phyloP scores from a whole-genome alignment of 2,888 invertebrate genomes.

The Philereme vetulata region DNA sequence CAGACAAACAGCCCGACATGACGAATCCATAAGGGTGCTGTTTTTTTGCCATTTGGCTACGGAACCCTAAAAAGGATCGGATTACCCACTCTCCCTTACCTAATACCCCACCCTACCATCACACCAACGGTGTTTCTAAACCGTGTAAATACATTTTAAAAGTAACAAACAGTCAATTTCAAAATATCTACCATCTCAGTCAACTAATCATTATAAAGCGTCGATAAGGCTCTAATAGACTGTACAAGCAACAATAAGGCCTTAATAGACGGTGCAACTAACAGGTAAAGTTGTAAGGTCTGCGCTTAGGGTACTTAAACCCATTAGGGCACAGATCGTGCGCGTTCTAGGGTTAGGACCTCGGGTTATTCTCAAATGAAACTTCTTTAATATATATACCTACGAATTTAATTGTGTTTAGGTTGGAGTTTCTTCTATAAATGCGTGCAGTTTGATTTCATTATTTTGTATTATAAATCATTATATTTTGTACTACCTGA shows the following conservation, averaged over 20 bases:
- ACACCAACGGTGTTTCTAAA: neutral
- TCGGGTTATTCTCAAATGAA: constrained; percentile 36
- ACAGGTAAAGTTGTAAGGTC: constrained; percentile 39
- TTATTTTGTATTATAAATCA: too few relatives aligned
- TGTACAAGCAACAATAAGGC: constrained; percentile 29
- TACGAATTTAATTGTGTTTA: too few relatives aligned
- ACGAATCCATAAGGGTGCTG: too few relatives aligned
- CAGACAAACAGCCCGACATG: too few relatives aligned
- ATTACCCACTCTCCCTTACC: too few relatives aligned
- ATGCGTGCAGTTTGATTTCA: too few relatives aligned
- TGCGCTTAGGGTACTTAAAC: constrained; percentile 36
- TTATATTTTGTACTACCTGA: too few relatives aligned
- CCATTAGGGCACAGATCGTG: constrained; percentile 44
- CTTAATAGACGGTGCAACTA: constrained; percentile 32
- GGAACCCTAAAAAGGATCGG: too few relatives aligned
- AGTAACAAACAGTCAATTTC: constrained; percentile 32
- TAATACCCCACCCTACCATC: too few relatives aligned
- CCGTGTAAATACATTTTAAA: neutral
- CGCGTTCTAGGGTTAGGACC: constrained; percentile 41
- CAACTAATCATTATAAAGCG: constrained; percentile 36
- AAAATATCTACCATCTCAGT: constrained; percentile 32
- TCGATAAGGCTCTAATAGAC: constrained; percentile 36
- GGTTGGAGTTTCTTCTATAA: too few relatives aligned
- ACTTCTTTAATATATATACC: neutral
- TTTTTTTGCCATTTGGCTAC: too few relatives aligned